Conservation (phyloP, 2,797 vertebrate genomes). For the Crypturellus tataupa region DNA sequence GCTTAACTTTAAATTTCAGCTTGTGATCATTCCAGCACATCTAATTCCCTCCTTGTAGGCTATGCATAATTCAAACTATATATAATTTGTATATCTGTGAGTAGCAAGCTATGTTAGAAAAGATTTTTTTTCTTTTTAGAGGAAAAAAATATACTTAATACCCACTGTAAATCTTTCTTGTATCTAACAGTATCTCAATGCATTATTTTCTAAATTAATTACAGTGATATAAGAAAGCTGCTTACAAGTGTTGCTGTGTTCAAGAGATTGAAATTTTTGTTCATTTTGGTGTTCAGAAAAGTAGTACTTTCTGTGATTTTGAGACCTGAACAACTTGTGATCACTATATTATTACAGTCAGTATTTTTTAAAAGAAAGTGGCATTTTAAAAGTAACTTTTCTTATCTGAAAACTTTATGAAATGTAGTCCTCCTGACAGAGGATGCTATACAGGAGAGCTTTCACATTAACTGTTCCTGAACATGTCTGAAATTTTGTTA, state of each 20-base stretch:
- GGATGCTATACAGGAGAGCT: background rate
- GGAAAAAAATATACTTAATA: background rate
- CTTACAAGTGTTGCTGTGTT: background rate
- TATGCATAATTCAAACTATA: background rate
- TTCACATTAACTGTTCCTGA: background rate
- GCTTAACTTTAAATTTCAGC: background rate
- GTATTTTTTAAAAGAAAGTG: background rate
- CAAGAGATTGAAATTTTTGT: background rate
- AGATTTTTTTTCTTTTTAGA: background rate
- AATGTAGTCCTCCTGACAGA: background rate
- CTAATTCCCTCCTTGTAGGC: background rate
- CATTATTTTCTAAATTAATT: background rate
- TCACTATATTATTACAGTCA: background rate
- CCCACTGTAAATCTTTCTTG: background rate
- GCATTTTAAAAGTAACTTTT: background rate
- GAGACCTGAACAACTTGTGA: background rate
- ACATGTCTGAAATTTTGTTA: background rate
- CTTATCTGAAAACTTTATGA: background rate
- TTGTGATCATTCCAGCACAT: background rate
- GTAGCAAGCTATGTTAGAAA: background rate
- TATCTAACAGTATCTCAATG: background rate
- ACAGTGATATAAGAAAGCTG: background rate
- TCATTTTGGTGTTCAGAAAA: background rate
- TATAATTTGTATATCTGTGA: background rate
- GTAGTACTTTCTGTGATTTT: background rate